Evolutionary conservation across 1,140 invertebrate genomes (phyloP).

Genomic region (Drosophila ambigua): DNA sequence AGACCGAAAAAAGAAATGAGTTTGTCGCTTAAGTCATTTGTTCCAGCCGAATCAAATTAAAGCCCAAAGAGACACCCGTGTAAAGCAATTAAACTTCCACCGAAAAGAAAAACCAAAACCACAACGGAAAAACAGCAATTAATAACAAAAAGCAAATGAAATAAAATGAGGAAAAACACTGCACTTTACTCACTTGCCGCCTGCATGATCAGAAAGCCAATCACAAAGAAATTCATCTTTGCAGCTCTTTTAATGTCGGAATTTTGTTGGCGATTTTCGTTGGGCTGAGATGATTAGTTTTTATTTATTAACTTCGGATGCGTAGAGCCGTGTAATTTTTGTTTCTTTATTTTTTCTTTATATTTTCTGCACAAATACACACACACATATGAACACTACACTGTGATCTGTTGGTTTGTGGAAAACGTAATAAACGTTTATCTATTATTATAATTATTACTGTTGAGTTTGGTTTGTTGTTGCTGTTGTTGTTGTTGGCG

Average conservation of each 20-base stretch:
- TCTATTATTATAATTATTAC: too few relatives aligned
- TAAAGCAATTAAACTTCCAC: slow-evolving; percentile 33
- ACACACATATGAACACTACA: slow-evolving; percentile 27
- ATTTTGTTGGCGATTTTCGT: slow-evolving; percentile 45
- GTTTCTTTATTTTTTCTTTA: too few relatives aligned
- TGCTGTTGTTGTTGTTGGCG: slow-evolving; percentile 5
- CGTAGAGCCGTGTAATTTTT: too few relatives aligned
- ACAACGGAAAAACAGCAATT: slow-evolving; percentile 23
- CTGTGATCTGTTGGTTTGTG: slow-evolving; percentile 19
- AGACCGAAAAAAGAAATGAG: slow-evolving; percentile 18
- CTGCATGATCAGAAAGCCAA: slow-evolving; percentile 82
- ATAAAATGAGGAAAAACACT: slow-evolving; percentile 20
- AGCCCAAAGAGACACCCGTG: slow-evolving; percentile 37
- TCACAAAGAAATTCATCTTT: slow-evolving; percentile 83
- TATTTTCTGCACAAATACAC: slow-evolving; percentile 34
- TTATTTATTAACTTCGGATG: too few relatives aligned
- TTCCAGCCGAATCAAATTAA: slow-evolving; percentile 18
- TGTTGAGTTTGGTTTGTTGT: slow-evolving; percentile 14
- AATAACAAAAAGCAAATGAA: slow-evolving; percentile 18
- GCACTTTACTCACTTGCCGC: slow-evolving; percentile 78
- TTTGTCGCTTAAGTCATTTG: slow-evolving; percentile 37
- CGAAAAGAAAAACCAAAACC: slow-evolving; percentile 5
- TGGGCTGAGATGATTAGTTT: slow-evolving; percentile 47
- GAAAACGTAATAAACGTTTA: slow-evolving; percentile 57
- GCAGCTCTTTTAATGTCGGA: slow-evolving; percentile 26